Evolutionary conservation across 2,113 vertebrate species (phyloP), one percentile per base, ranked within the genome.

Genomic region (Bubo bubo): DNA sequence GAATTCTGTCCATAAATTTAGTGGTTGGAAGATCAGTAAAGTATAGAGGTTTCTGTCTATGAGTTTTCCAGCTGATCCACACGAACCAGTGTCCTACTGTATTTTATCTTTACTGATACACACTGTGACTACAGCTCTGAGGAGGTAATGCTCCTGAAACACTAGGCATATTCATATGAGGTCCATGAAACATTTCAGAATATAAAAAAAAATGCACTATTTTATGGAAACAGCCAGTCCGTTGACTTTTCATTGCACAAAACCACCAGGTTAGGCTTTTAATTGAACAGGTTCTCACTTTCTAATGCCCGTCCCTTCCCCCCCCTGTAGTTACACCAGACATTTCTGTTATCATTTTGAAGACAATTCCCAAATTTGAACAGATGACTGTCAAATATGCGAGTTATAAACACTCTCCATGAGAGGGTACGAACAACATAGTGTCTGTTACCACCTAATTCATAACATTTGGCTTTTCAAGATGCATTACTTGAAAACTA

Each of bases 31-130:
- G 43, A 91, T 58, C 28, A 76, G 73, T 49, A 81, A 74, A 92
- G 35, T 63, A 52, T 43, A 89, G 45, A 85, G 27, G 20, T 71
- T 90, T 94, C 80, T 72, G 12, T 30, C 75, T 53, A 52, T n/a
- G 43, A 24, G 18, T 85, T 93, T 94, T 92, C 63, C 47, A 88
- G 20, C 14, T 87, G 59, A 86, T 63, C 63, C 81, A 94, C n/a
- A 63, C 0, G 3, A 59, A 86, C 67, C 79, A 34, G 17, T 76
- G 64, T 66, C 47, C 18, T 72, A 89, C 8, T 58, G 30, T 94
- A 95, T 98, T 98, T 98, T 97, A 96, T 97, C 91, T 97, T 96
- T 98, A 98, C 96, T 97, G 96, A 98, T 97, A 96, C 73, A 96
- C 60, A 76, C 75, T 97, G 50, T 97, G 96, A 97, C 97, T 98